Base-by-base conservation (phyloP, 2,113 vertebrate species). In the Zosterops pallidus region DNA sequence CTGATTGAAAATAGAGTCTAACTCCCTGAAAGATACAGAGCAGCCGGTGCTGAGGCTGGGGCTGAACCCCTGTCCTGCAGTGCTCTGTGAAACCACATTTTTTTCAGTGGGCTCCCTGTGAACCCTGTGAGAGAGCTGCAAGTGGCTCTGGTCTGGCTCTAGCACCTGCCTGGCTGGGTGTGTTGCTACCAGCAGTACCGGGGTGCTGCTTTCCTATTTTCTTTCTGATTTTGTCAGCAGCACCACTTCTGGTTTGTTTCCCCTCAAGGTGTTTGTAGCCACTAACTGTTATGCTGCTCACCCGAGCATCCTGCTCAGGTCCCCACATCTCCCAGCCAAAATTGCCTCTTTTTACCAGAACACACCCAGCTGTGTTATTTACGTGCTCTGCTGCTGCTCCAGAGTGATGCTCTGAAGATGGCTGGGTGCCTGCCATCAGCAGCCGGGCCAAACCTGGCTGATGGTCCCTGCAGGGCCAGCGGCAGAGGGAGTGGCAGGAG, bases 171-270 rank as follows among this genome's bases (percentile, higher is more conserved):
- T 4, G 62, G 19, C 72, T 92, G 83, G 79, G 85, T 92, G 86
- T 93, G 95, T 86, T 31, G 33, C 68, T 85, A 53, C 83, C 12
- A 8, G 59, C 26, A 3, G 37, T 28, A 60, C 19, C 0, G 3
- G 13, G 1, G 4, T 46, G 37, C 69, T 68, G 42, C 42, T 94
- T 53, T 41, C 71, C 60, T 70, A 49, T 69, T 83, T 69, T 41
- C 23, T 60, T 47, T 71, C 55, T 69, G 56, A 29, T 76, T 89
- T 94, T 86, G 49, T 85, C 77, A 47, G 62, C 82, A 55, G 62
- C 86, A 64, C 84, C 79, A 20, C 59, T 93, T 67, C 42, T 69
- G 72, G 55, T 82, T 72, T 67, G 89, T 75, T 95, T 91, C 74
- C 46, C 80, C 81, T 83, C 57, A 3, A 57, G 69, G 57, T 64